Evolutionary conservation across 2,888 invertebrate genomes (phyloP).

Genomic region (Drosophila trichaetosa): DNA sequence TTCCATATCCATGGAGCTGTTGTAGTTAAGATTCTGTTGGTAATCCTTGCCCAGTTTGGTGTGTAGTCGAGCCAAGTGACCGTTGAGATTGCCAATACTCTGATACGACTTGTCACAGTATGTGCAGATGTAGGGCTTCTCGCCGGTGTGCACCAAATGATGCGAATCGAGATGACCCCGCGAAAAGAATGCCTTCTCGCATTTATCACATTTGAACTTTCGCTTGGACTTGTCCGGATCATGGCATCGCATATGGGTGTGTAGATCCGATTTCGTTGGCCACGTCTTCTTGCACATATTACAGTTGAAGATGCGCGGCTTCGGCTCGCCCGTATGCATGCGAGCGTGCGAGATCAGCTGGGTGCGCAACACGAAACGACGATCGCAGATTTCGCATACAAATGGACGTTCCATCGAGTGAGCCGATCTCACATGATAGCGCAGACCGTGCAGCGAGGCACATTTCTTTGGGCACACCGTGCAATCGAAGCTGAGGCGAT

Average conservation of each 20-base stretch:
- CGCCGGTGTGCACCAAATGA: slow-evolving; percentile 81
- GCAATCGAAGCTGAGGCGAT: slow-evolving; percentile 72
- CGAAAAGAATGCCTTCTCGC: slow-evolving; percentile 79
- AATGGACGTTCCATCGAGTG: slow-evolving; percentile 78
- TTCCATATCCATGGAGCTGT: slow-evolving; percentile 35
- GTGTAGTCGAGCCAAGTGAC: slow-evolving; percentile 73
- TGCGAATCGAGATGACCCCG: slow-evolving; percentile 80
- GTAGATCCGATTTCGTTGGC: slow-evolving; percentile 80
- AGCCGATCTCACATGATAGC: slow-evolving; percentile 76
- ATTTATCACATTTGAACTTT: slow-evolving; percentile 74
- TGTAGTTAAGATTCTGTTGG: slow-evolving; percentile 35
- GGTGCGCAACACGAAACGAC: slow-evolving; percentile 76
- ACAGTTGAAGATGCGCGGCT: slow-evolving; percentile 76
- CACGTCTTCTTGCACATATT: slow-evolving; percentile 76
- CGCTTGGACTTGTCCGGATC: slow-evolving; percentile 72
- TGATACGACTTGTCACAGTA: slow-evolving; percentile 77
- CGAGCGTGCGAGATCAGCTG: slow-evolving; percentile 78
- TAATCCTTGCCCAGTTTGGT: slow-evolving; percentile 48
- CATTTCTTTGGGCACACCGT: slow-evolving; percentile 73
- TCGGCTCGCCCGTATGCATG: slow-evolving; percentile 77
- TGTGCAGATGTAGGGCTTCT: slow-evolving; percentile 78
- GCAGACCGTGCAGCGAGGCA: slow-evolving; percentile 80
- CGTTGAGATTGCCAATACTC: slow-evolving; percentile 80
- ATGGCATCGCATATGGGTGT: slow-evolving; percentile 81
- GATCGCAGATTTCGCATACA: slow-evolving; percentile 67